Conservation (phyloP, 1,140 invertebrate genomes). For the Saccostrea cuccullata region DNA sequence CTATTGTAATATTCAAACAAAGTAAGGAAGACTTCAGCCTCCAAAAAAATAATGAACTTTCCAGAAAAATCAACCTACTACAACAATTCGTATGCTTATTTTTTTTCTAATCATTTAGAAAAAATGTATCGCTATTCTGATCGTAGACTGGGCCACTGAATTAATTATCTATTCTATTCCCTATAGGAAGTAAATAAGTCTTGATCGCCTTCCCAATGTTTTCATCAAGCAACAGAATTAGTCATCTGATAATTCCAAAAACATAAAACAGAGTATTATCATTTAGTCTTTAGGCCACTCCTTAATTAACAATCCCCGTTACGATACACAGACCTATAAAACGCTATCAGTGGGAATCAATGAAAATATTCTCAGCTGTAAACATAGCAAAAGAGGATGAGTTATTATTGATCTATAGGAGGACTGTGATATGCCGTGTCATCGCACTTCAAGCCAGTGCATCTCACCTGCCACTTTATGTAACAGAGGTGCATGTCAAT, state of each 20-base stretch:
- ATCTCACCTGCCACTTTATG: background rate
- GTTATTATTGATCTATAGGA: background rate
- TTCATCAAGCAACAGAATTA: background rate
- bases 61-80: no score
- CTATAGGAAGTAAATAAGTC: background rate
- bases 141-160: background rate
- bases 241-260: background rate
- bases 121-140: no score
- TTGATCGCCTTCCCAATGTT: background rate
- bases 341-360: background rate
- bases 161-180: background rate
- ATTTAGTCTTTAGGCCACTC: background rate
- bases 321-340: background rate
- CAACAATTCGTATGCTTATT: no score
- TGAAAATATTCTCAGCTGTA: background rate
- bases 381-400: background rate
- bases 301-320: background rate
- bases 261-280: background rate
- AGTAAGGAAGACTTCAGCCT: no score
- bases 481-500: background rate
- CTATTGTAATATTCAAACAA: no score
- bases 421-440: background rate
- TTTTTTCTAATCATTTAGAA: no score
- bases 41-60: no score
- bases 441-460: background rate